Evolutionary conservation across 2,888 invertebrate genomes (phyloP).

Genomic region (Brachyptera putata): DNA sequence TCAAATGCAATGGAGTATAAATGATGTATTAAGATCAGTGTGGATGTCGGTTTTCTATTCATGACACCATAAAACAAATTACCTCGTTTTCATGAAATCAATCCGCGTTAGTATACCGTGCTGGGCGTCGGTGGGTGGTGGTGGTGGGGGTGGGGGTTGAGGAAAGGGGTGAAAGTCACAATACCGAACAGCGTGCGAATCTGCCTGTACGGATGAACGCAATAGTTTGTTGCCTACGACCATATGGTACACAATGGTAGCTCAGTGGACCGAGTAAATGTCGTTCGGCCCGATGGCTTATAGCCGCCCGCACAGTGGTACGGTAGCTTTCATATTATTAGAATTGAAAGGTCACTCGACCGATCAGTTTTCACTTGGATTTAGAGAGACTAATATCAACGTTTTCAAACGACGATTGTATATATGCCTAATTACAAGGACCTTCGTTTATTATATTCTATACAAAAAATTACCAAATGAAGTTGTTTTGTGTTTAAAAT

Average conservation of each 20-base stretch:
- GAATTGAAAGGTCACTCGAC: conserved; percentile 17
- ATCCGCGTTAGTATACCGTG: neutral
- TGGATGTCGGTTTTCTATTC: conserved; percentile 6
- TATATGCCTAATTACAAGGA: too few species aligned
- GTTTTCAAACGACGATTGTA: neutral
- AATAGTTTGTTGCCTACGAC: neutral
- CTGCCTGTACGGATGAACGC: neutral
- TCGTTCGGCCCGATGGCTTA: neutral
- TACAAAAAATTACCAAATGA: too few species aligned
- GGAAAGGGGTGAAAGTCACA: neutral
- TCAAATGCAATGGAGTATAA: neutral
- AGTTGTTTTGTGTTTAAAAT: too few species aligned
- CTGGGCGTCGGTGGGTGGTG: neutral
- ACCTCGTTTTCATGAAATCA: conserved; percentile 4
- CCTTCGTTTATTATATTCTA: too few species aligned
- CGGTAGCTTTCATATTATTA: conserved; percentile 5
- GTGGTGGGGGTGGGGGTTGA: neutral
- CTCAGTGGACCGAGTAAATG: conserved; percentile 14
- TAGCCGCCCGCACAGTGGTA: neutral
- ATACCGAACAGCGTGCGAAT: neutral
- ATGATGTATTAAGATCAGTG: conserved; percentile 10
- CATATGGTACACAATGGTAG: neutral
- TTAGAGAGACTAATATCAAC: conserved; percentile 14
- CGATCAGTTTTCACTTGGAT: conserved; percentile 12
- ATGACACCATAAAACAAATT: conserved; percentile 12